These are phyloP conservation scores for Cydia splendana DNA, from an alignment of 1,140 invertebrate species.

Conservation along the genomic window DNA sequence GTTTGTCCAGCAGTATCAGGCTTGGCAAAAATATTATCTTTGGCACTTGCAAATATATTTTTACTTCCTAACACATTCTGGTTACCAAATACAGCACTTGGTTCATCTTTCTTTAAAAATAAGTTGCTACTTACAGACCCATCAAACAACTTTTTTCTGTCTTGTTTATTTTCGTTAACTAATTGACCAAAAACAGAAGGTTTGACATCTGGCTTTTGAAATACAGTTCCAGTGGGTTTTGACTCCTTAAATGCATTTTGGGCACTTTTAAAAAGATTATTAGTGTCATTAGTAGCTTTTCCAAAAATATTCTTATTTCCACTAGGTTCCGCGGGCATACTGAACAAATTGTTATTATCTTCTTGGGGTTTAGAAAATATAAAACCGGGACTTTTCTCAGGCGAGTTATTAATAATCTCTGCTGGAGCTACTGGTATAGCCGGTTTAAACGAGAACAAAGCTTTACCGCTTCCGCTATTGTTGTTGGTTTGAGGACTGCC, in stretches of 20 bases:
- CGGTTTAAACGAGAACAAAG: slow-evolving; percentile 62
- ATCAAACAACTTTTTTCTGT: slow-evolving; percentile 36
- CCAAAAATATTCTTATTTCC: slow-evolving; percentile 37
- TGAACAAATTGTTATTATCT: slow-evolving; percentile 39
- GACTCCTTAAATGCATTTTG: slow-evolving; percentile 23
- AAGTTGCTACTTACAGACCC: slow-evolving; percentile 18
- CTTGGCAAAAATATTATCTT: slow-evolving; percentile 49
- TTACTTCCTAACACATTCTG: slow-evolving; percentile 33
- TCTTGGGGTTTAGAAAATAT: slow-evolving; percentile 70
- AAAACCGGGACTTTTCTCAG: slow-evolving; percentile 60
- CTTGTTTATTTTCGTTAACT: slow-evolving; percentile 30
- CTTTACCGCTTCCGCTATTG: slow-evolving; percentile 37
- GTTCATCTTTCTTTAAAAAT: slow-evolving; percentile 29
- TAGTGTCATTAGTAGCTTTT: slow-evolving; percentile 34
- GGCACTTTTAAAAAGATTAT: slow-evolving; percentile 32
- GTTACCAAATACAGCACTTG: slow-evolving; percentile 39
- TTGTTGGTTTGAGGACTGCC: slow-evolving; percentile 34
- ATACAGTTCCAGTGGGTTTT: slow-evolving; percentile 39
- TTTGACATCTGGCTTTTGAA: slow-evolving; percentile 42
- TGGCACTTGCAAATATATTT: slow-evolving; percentile 46
- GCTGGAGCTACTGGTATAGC: slow-evolving; percentile 58
- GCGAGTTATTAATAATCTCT: slow-evolving; percentile 56
- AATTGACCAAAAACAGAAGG: slow-evolving; percentile 52
- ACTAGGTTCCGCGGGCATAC: slow-evolving; percentile 1
- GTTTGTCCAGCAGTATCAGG: slow-evolving; percentile 39